Base-by-base conservation (phyloP, 2,113 vertebrate genomes). In the Halichoerus grypus region DNA sequence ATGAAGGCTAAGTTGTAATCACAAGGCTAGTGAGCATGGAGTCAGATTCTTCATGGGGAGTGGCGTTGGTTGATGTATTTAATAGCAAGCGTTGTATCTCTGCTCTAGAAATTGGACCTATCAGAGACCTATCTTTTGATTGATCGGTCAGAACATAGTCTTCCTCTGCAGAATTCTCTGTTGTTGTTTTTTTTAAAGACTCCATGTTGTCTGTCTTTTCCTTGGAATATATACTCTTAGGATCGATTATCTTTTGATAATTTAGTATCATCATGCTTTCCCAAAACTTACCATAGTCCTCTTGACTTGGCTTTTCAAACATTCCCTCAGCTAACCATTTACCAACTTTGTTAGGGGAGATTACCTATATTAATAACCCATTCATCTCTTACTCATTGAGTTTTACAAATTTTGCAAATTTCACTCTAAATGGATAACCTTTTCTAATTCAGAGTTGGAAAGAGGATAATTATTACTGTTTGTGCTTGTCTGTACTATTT, bases 261-360 rank as follows among this genome's bases (percentile, higher is more conserved):
- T 8, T 84, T 87, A 49, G 1, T 85, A 8, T 84, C 61, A 51
- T 65, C 26, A 57, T 77, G 12, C 28, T 96, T 93, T 80, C 79
- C 42, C 39, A 28, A 12, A 86, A 49, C 53, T 33, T 85, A 53
- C 13, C 28, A 8, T n/a, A 51, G 24, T 67, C 28, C 28, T 91
- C 24, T 91, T 51, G 39, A 77, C 11, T 46, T 83, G 13, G 16
- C 46, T 97, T 89, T 96, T 95, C n/a, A 94, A 61, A 88, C 67
- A n/a, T 83, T 94, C 19, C 18, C 57, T 49, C 14, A 74, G 5
- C 39, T 36, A 21, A 21, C 67, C 31, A 26, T 95, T 89, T 88
- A 85, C 49, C 84, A 69, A 24, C 26, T 95, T 88, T 76, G 55
- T 88, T 96, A 79, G 42, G 49, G 33, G 24, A 72, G 65, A 53